A percentile compares a stretch with the other conserved stretches of the same genome.
phyloP scores from a whole-genome alignment of 2,888 invertebrate genomes.

The Poecilus cupreus region DNA sequence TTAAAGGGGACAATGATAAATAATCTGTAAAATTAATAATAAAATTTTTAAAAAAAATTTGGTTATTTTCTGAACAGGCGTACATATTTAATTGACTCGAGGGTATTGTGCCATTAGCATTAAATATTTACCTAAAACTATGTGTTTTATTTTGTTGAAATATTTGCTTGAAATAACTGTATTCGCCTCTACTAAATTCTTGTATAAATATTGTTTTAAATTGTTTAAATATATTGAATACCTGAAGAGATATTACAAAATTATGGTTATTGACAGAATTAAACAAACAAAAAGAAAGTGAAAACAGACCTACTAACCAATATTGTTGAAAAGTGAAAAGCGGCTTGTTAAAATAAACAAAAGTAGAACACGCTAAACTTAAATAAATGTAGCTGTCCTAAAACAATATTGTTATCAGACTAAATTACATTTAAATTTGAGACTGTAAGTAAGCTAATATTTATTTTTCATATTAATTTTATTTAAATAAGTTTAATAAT shows the following conservation, averaged over 20 bases:
- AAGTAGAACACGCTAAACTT: neutral
- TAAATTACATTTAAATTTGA: neutral
- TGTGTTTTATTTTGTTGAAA: neutral
- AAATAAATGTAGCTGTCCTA: neutral
- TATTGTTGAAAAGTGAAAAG: slow-evolving; percentile 28
- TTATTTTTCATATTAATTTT: neutral
- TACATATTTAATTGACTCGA: neutral
- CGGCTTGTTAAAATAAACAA: neutral
- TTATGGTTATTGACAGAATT: neutral
- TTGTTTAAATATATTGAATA: slow-evolving; percentile 10
- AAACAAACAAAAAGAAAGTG: slow-evolving; percentile 20
- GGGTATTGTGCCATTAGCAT: neutral
- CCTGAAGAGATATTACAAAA: slow-evolving; percentile 14
- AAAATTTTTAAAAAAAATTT: too few relatives aligned
- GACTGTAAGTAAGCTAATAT: neutral
- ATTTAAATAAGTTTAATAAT: too few relatives aligned
- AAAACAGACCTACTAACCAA: slow-evolving; percentile 36
- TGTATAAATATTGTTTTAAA: slow-evolving; percentile 5
- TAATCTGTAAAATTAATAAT: too few relatives aligned
- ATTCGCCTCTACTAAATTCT: neutral
- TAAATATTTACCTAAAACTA: neutral
- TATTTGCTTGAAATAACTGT: neutral
- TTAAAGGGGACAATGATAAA: too few relatives aligned
- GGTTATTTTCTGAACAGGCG: slow-evolving; percentile 19
- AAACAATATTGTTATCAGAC: slow-evolving; percentile 8